Percentiles rank a stretch among this genome's conserved stretches.
Conservation (phyloP, 2,888 invertebrate genomes). For the Ceramica pisi region DNA sequence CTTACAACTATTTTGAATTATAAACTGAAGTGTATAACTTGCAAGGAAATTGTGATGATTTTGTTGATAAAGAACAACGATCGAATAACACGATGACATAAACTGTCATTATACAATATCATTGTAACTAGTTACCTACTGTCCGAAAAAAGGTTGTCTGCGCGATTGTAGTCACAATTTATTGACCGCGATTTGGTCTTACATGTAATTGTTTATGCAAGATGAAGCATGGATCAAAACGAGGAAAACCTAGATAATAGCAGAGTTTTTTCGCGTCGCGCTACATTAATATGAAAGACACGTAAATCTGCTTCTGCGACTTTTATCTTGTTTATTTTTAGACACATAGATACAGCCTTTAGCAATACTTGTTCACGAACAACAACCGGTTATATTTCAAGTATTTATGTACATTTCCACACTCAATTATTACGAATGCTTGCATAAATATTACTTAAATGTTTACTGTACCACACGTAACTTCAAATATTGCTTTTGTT, state of each 20-base stretch:
- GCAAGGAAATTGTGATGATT: constrained; percentile 14
- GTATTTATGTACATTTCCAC: constrained; percentile 18
- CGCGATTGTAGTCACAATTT: constrained; percentile 42
- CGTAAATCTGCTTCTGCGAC: constrained; percentile 7
- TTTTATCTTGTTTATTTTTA: constrained; percentile 29
- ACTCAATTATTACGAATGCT: constrained; percentile 37
- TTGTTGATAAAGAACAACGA: constrained; percentile 23
- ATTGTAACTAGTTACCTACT: constrained; percentile 39
- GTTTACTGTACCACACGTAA: constrained; percentile 55
- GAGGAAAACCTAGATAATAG: neutral
- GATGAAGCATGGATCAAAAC: constrained; percentile 18
- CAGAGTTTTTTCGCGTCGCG: neutral
- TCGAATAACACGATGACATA: constrained; percentile 45
- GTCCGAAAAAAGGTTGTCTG: constrained; percentile 43
- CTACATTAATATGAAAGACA: constrained; percentile 8
- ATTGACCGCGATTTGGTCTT: constrained; percentile 35
- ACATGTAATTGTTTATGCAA: constrained; percentile 49
- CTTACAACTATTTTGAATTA: neutral
- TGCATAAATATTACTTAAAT: constrained; percentile 54
- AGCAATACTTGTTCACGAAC: constrained; percentile 12
- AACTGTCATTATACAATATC: constrained; percentile 55
- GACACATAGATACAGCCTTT: neutral
- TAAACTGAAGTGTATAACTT: neutral
- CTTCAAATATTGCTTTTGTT: constrained; percentile 53
- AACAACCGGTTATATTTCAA: constrained; percentile 39